Conservation (phyloP, 2,888 invertebrate genomes). For the Pantelozetes paolii region DNA sequence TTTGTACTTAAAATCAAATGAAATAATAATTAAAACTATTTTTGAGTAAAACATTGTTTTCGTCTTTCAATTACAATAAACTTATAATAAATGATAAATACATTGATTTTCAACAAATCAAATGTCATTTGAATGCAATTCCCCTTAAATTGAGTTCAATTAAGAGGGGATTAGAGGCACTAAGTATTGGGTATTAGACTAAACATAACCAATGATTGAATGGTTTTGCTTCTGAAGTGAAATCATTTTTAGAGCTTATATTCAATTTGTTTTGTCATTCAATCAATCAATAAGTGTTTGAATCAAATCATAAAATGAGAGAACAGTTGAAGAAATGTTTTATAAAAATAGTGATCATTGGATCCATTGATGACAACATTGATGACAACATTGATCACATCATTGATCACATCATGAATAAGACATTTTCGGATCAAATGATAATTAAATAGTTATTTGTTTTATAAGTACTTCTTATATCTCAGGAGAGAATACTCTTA, state of each 20-base stretch:
- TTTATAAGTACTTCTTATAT: slow-evolving; percentile 15
- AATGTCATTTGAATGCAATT: slow-evolving; percentile 8
- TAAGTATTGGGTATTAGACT: background rate
- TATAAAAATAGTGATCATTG: slow-evolving; percentile 6
- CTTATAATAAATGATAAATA: background rate
- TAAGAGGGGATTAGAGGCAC: slow-evolving; percentile 16
- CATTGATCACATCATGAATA: background rate
- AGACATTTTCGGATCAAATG: background rate
- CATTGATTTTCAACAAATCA: background rate
- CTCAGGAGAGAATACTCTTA: slow-evolving; percentile 55
- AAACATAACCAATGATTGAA: background rate
- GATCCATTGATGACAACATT: background rate
- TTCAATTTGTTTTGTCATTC: background rate
- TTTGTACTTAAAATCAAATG: slow-evolving; percentile 22
- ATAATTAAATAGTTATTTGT: background rate
- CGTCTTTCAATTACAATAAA: too few relatives aligned
- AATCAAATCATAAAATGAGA: background rate
- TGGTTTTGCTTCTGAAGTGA: slow-evolving; percentile 19
- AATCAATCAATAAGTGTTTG: background rate
- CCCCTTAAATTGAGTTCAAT: background rate
- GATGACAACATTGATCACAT: background rate
- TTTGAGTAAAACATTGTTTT: too few relatives aligned
- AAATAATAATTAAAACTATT: too few relatives aligned
- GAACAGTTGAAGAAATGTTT: background rate
- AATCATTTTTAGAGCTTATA: background rate